Base-by-base conservation (phyloP, 1,140 invertebrate genomes). In the Pseudomyrmex concolor region DNA sequence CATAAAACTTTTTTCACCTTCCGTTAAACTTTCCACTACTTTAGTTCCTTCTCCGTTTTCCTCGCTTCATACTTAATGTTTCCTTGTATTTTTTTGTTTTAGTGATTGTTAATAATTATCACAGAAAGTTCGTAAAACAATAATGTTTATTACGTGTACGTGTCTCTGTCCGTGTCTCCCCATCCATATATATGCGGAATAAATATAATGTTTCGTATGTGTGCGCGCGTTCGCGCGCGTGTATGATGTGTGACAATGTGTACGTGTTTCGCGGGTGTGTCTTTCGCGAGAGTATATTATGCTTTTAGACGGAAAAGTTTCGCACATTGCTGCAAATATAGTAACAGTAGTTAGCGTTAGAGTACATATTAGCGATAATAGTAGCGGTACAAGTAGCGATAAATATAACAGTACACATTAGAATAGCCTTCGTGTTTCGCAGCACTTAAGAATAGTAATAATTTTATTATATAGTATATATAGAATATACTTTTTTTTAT, bases 41-140 rank as follows among this genome's bases (percentile, higher is more conserved):
- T 34, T 80, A 34, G 66, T 54, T 74, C 25, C 63, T 66, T 43
- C 22, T 77, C 64, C 17, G 50, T 66, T 66, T 63, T 60, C 43
- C 25, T 83, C 25, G n/a, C 62, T 50, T 84, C 67, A 34, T 83
- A 85, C 55, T 88, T 87, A 84, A 22, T 86, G 70, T 85, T 87
- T 87, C 71, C 72, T 85, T 64, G 67, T 86, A 90, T 87, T 34
- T 34, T 34, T 34, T 34, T 34, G 34, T 34, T 34, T 93, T 91
- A 92, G 92, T 94, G 94, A 94, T 94, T 94, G 94, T 94, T 94
- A 94, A 94, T 94, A 94, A 94, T 94, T 94, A 94, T 94, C 94
- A 94, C 94, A 94, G 94, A 94, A 94, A 94, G 93, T 93, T 94
- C 90, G 87, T 93, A 93, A 94, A 94, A 92, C 90, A 94, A 93